Evolutionary conservation across 2,797 vertebrate species (phyloP), one percentile per base, ranked within the genome.

Genomic region (Hippopotamyrus pictus): DNA sequence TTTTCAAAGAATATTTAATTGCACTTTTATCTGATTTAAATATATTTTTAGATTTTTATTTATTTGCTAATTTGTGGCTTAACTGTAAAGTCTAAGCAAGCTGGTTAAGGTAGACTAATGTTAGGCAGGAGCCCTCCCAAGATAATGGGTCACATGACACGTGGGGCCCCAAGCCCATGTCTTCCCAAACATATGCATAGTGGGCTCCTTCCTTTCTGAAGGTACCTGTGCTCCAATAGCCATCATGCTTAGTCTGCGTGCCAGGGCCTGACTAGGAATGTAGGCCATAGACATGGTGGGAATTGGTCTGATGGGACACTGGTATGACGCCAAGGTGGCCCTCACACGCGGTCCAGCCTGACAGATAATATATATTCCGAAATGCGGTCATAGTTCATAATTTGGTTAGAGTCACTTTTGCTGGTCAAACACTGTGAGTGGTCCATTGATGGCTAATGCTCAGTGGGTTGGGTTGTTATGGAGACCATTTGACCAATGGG

Each of bases 401-500:
- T 46, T 46, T 48, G 37, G 57, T 29, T 3, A 5, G 76, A 65
- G 88, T 37, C 19, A 54, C 33, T 88, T 82, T 41, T 79, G 65
- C 51, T 3, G 19, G 48, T 69, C 50, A 50, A 88, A 62, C 85
- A 17, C 53, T 88, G n/a, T 87, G 37, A 53, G 11, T 29, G 22
- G 87, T 89, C 83, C 51, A 37, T 88, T 41, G 69, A 87, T 84
- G 87, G 65, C 62, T 82, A 17, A 48, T 51, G 25, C 76, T 41
- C 86, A 87, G 9, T 59, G 62, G 22, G 65, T 8, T 54, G 17
- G 8, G 69, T 89, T 86, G 33, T 86, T 22, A 53, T 33, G 25
- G 22, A 65, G 33, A 51, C 54, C 14, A 17, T 54, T 65, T 83
- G 88, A 88, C 73, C 87, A 54, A 87, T 89, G 48, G 14, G 7